phyloP scores from a whole-genome alignment of 2,797 vertebrate genomes.

The Microctenopoma stevenorrisi region DNA sequence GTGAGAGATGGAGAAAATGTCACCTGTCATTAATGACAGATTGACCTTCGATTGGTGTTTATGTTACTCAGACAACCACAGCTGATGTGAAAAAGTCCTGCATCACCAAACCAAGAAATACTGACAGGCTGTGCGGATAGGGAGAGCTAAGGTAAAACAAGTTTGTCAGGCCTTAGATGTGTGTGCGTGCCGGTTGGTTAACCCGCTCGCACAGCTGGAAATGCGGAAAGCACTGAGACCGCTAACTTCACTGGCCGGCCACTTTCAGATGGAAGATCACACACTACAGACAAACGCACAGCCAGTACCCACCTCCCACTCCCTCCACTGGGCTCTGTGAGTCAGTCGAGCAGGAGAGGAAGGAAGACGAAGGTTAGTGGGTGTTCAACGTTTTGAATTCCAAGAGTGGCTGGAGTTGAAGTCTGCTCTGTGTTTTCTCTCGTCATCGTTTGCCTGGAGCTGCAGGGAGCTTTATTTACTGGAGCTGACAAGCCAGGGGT shows the following conservation, averaged over 20 bases:
- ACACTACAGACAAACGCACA: conserved; percentile 33
- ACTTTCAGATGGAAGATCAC: conserved; percentile 58
- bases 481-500: conserved; percentile 68
- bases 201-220: conserved; percentile 49
- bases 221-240: conserved; percentile 43
- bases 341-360: conserved; percentile 47
- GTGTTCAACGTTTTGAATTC: conserved; percentile 68
- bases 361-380: conserved; percentile 42
- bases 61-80: conserved; percentile 2
- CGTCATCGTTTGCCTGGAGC: conserved; percentile 54
- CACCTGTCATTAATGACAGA: conserved; percentile 33
- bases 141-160: conserved; percentile 30
- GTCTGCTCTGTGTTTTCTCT: conserved; percentile 62
- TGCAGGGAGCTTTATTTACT: conserved; percentile 71
- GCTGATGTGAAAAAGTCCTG: conserved; percentile 1
- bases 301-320: conserved; percentile 33
- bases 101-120: conserved; percentile 5
- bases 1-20: conserved; percentile 33
- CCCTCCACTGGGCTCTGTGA: conserved; percentile 35
- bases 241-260: conserved; percentile 65
- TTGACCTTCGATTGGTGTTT: conserved; percentile 63
- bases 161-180: conserved; percentile 22
- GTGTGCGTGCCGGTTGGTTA: conserved; percentile 48
- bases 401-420: conserved; percentile 45
- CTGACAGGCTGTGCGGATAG: conserved; percentile 6